These are phyloP conservation scores for Anaspis maculata DNA, from an alignment of 2,888 invertebrate genomes.

Conservation along the genomic window DNA sequence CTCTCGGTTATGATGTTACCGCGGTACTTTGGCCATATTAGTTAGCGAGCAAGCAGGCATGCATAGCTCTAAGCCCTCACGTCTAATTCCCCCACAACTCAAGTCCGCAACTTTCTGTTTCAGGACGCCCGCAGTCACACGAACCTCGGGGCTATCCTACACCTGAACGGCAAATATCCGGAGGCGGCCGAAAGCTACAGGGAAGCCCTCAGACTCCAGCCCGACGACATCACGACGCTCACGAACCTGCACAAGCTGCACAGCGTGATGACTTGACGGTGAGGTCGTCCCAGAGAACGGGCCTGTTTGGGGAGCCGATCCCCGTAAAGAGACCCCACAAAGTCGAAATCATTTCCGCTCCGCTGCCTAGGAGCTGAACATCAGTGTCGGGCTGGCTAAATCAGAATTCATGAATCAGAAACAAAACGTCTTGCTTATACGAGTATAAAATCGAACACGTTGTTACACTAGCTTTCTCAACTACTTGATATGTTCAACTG, in stretches of 20 bases:
- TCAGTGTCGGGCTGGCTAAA: too few species aligned
- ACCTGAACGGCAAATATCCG: conserved; percentile 81
- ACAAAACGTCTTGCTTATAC: too few species aligned
- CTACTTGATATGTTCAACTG: too few species aligned
- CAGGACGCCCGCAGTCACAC: conserved; percentile 87
- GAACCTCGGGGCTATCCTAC: conserved; percentile 90
- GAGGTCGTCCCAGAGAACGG: too few species aligned
- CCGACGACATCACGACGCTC: conserved; percentile 79
- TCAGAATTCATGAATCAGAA: too few species aligned
- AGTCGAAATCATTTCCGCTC: too few species aligned
- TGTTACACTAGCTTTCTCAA: too few species aligned
- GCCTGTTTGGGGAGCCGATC: too few species aligned
- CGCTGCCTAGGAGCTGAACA: conserved; percentile 1
- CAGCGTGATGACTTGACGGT: conserved; percentile 48
- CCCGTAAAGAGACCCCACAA: too few species aligned
- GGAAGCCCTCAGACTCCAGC: conserved; percentile 76
- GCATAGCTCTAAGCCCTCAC: conserved; percentile 1
- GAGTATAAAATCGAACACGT: too few species aligned
- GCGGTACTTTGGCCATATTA: conserved; percentile 5
- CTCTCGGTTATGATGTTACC: too few species aligned
- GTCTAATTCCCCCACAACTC: conserved; percentile 3
- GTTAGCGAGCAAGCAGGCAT: too few species aligned
- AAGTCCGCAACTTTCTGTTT: conserved; percentile 24
- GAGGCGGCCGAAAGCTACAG: conserved; percentile 84
- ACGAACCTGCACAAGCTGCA: conserved; percentile 77